These are phyloP conservation scores for Danionella cerebrum DNA, from an alignment of 2,113 vertebrate species.

Conservation along the genomic window DNA sequence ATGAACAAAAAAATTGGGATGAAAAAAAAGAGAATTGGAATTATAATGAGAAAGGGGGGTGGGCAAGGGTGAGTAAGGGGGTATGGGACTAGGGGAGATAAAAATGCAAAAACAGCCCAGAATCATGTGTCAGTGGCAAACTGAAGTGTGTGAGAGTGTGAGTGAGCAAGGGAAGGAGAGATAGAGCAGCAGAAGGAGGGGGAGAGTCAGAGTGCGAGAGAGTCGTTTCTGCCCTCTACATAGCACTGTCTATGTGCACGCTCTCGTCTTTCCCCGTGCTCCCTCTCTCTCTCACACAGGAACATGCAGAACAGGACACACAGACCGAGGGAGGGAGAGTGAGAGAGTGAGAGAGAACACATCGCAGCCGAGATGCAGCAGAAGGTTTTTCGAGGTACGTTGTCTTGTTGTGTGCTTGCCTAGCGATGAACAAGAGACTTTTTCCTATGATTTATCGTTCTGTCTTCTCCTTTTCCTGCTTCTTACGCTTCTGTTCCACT, in stretches of 20 bases:
- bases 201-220: slow-evolving; percentile 48
- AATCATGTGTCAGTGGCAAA: slow-evolving; percentile 66
- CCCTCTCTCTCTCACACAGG: slow-evolving; percentile 45
- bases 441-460: slow-evolving; percentile 56
- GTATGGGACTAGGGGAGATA: slow-evolving; percentile 36
- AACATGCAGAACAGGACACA: slow-evolving; percentile 53
- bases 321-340: slow-evolving; percentile 48
- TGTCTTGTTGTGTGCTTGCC: slow-evolving; percentile 70
- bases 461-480: slow-evolving; percentile 44
- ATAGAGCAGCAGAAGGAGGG: slow-evolving; percentile 34
- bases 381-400: slow-evolving; percentile 74
- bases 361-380: slow-evolving; percentile 78
- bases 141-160: slow-evolving; percentile 52
- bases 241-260: slow-evolving; percentile 60
- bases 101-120: slow-evolving; percentile 58
- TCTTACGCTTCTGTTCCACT: slow-evolving; percentile 35
- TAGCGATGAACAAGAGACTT: slow-evolving; percentile 60
- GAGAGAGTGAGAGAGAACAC: slow-evolving; percentile 66
- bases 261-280: slow-evolving; percentile 31
- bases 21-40: slow-evolving; percentile 67
- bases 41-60: slow-evolving; percentile 40
- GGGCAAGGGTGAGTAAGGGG: slow-evolving; percentile 15
- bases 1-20: slow-evolving; percentile 56
- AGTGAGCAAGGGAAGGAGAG: slow-evolving; percentile 27
- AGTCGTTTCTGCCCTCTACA: slow-evolving; percentile 74